These are phyloP conservation scores for Dendrolimus pini DNA, from an alignment of 2,888 invertebrate genomes.

Conservation along the genomic window DNA sequence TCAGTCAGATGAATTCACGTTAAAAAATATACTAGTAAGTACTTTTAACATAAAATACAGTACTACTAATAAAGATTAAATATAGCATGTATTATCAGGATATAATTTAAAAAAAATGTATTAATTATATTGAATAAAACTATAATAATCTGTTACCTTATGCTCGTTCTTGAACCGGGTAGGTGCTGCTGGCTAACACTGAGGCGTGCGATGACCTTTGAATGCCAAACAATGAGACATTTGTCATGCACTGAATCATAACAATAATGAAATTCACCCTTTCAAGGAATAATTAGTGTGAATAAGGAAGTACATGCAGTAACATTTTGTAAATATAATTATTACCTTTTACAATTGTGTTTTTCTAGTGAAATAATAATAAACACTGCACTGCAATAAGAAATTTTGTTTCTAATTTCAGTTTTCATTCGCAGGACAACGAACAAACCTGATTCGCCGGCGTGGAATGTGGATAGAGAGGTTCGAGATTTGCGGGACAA, in stretches of 20 bases:
- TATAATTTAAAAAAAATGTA: too few species aligned
- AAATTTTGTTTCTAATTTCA: conserved; percentile 30
- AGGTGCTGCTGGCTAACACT: conserved; percentile 27
- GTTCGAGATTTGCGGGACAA: conserved; percentile 48
- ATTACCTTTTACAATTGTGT: too few species aligned
- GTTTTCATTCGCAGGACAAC: conserved; percentile 51
- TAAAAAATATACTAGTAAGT: too few species aligned
- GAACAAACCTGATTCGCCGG: conserved; percentile 63
- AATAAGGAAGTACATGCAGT: neutral
- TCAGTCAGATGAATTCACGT: too few species aligned
- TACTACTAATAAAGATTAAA: too few species aligned
- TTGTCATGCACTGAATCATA: conserved; percentile 51
- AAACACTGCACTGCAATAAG: conserved; percentile 5
- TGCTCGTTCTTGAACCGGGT: conserved; percentile 51
- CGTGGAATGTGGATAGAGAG: conserved; percentile 61
- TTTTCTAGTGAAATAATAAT: conserved; percentile 1
- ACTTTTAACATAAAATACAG: too few species aligned
- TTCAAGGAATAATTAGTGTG: conserved; percentile 6
- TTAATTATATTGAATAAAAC: neutral
- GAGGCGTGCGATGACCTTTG: conserved; percentile 58
- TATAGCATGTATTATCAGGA: too few species aligned
- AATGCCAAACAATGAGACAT: conserved; percentile 49
- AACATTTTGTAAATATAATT: conserved; percentile 1
- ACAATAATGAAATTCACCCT: conserved; percentile 22
- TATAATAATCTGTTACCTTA: conserved; percentile 28